Base-by-base conservation (phyloP, 2,888 invertebrate species). In the Operophtera brumata region DNA sequence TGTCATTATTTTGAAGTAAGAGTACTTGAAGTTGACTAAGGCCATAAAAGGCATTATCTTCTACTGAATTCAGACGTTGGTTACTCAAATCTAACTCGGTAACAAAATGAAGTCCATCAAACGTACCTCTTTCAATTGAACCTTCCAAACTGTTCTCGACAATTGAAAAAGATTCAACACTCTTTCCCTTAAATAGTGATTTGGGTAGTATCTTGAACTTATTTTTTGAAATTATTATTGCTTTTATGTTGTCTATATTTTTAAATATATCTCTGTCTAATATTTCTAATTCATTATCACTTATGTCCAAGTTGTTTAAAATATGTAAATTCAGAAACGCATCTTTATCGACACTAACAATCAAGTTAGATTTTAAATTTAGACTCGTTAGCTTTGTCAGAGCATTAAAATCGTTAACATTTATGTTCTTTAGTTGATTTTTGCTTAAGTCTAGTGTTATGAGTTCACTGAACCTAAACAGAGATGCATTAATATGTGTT, bases 11-110 rank as follows among this genome's bases (percentile, higher is more conserved):
- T 52, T 77, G 78, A 6, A 86, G 65, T 28, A 70, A 57, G 14
- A 86, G 67, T 2, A 52, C 60, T 8, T 60, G 50, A 6, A 86
- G 47, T 10, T 59, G 65, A 6, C 55, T 54, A 3, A 84, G 59
- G 4, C 82, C 79, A 26, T 66, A 56, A 57, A 86, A 86, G 7
- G 83, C 76, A 54, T 68, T 79, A 57, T 86, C 77, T 56, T 76
- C 75, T 36, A 87, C 57, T 32, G 66, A 59, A 10, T 66, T 65
- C 4, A 86, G 32, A 30, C 61, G 49, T 62, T 86, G 85, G 42
- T 69, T 58, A 46, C 77, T 77, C 36, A 86, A 62, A 65, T 80
- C 75, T 47, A 86, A 53, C 25, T 63, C 55, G 13, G 47, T 55
- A 3, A 79, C 69, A 36, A 56, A 35, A 25, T 54, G 57, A 9